Evolutionary conservation across 1,140 invertebrate species (phyloP).

Genomic region (Ceratitis capitata): DNA sequence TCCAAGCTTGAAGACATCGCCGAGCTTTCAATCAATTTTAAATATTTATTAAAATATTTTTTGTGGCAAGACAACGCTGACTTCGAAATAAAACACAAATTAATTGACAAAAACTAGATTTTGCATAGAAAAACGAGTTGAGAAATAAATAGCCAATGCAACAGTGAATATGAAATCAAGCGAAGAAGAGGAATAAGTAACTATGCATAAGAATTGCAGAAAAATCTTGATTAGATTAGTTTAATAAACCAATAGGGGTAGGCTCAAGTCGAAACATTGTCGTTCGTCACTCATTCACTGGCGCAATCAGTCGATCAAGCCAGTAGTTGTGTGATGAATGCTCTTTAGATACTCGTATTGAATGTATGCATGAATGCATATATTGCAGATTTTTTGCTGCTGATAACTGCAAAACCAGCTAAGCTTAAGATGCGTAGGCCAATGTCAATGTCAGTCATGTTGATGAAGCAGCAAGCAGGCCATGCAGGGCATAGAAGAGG

Average conservation of each 20-base stretch:
- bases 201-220: background rate
- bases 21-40: no score
- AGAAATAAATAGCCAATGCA: background rate
- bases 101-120: background rate
- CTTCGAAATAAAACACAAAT: background rate
- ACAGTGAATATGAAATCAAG: background rate
- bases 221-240: background rate
- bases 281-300: background rate
- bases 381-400: background rate
- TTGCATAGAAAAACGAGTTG: background rate
- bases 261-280: background rate
- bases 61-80: background rate
- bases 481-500: background rate
- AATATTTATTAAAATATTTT: no score
- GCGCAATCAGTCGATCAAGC: background rate
- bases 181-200: background rate
- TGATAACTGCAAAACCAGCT: background rate
- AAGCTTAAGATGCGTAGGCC: background rate
- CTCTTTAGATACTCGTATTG: background rate
- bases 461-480: background rate
- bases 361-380: background rate
- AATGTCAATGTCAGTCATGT: background rate
- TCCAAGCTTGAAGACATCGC: no score
- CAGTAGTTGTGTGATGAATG: background rate
- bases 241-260: background rate